Evolutionary conservation across 1,140 invertebrate species (phyloP), one percentile per base, ranked within the genome.

Genomic region (Armadillidium nasatum): DNA sequence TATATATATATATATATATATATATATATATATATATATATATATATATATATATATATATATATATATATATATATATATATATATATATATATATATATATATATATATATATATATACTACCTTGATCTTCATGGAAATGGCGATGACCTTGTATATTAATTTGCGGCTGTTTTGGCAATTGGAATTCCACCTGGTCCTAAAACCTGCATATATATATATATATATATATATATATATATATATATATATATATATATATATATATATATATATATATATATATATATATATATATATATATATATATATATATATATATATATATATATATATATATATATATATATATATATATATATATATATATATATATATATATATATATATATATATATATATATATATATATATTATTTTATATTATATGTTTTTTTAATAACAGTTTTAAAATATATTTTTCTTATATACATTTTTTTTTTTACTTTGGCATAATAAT

Each of bases 21-120:
- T n/a, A n/a, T n/a, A n/a, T 21, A 50, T 21, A 73, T 50, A 73
- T 50, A 73, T 50, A 73, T 50, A 73, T 50, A 46, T 19, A 73
- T 44, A 73, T 44, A 73, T 44, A 73, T 44, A 46, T 21, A 73
- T 50, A 73, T 50, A 73, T 21, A 73, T 50, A 73, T 50, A 73
- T n/a, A 73, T 50, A 73, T 23, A 73, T 50, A 73, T 50, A 73
- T 23, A 72, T 23, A 45, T n/a, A 73, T n/a, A 46, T 23, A 73
- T 50, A 73, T 50, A 73, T 50, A 73, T 50, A 73, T 21, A 73
- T 33, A 33, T 33, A 33, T 33, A 33, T 33, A 6, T 33, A 33
- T 33, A 33, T 3, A 33, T 33, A 33, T 33, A 33, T 33, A 33
- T 60, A 60, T 60, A 60, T 60, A 60, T 60, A 60, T 60, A 60